These are phyloP conservation scores for Antheraea mylitta DNA, from an alignment of 1,140 invertebrate species.

Conservation along the genomic window DNA sequence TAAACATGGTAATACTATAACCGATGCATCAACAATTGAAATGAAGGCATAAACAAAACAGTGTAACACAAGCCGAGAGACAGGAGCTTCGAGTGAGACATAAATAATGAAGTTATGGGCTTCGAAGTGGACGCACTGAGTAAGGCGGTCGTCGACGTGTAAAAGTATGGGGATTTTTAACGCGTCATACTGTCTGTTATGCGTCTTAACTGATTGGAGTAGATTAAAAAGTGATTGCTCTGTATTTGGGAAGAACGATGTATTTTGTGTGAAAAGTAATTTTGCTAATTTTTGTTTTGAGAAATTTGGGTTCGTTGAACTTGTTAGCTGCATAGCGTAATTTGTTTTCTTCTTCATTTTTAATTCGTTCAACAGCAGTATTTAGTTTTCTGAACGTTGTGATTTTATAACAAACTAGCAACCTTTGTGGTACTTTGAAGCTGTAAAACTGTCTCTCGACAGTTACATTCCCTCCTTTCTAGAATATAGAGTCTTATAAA, in stretches of 20 bases:
- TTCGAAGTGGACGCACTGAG: background rate
- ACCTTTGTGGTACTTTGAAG: too few relatives aligned
- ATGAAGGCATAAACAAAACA: conserved; percentile 21
- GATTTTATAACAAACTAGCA: too few relatives aligned
- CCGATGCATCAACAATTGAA: background rate
- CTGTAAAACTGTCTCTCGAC: too few relatives aligned
- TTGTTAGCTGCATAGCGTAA: too few relatives aligned
- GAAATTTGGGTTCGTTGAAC: too few relatives aligned
- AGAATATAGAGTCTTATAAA: too few relatives aligned
- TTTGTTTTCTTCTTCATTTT: too few relatives aligned
- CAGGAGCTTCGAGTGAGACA: conserved; percentile 40
- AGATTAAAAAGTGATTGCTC: background rate
- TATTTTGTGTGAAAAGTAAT: background rate
- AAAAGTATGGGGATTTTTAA: background rate
- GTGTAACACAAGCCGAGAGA: conserved; percentile 37
- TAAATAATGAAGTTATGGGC: conserved; percentile 51
- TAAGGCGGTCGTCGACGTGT: background rate
- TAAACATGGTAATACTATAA: background rate
- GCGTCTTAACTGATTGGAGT: background rate
- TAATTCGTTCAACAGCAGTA: too few relatives aligned
- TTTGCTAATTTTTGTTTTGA: too few relatives aligned
- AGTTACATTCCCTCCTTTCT: too few relatives aligned
- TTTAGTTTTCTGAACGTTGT: too few relatives aligned
- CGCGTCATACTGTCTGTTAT: background rate
- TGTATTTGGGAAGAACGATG: background rate